phyloP scores from a whole-genome alignment of 2,797 vertebrate genomes.

The Oryzias sinensis region DNA sequence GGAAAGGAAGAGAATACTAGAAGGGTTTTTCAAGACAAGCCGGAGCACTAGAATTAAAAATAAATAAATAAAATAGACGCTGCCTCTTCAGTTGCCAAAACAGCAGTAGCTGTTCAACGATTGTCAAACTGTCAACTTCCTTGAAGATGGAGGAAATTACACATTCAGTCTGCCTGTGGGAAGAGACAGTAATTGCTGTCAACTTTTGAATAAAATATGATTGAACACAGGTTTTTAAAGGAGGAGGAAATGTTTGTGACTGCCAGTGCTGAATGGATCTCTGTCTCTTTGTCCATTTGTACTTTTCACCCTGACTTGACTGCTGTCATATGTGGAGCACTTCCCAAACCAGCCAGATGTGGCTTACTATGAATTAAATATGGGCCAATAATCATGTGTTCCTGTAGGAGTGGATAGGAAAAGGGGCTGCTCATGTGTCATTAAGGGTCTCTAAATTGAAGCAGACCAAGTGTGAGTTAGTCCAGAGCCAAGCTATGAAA shows the following conservation, averaged over 20 bases:
- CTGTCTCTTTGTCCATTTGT: conserved; percentile 57
- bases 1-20: conserved; percentile 25
- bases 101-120: conserved; percentile 55
- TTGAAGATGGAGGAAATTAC: conserved; percentile 72
- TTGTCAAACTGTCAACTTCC: conserved; percentile 70
- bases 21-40: conserved; percentile 45
- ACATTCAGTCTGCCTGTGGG: conserved; percentile 67
- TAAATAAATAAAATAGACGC: conserved; percentile 34
- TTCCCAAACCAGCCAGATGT: conserved; percentile 68
- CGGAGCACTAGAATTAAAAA: conserved; percentile 14
- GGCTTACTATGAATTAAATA: conserved; percentile 83
- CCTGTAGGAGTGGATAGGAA: conserved; percentile 68
- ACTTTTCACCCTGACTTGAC: conserved; percentile 65
- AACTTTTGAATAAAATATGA: conserved; percentile 80
- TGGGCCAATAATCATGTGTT: conserved; percentile 69
- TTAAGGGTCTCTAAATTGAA: conserved; percentile 69
- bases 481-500: conserved; percentile 40
- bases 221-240: conserved; percentile 65
- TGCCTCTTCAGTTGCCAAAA: conserved; percentile 65
- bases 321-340: conserved; percentile 66
- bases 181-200: conserved; percentile 75
- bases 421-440: conserved; percentile 74
- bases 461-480: conserved; percentile 39
- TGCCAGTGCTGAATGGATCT: conserved; percentile 43
- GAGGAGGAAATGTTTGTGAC: conserved; percentile 49